phyloP scores from a whole-genome alignment of 1,140 invertebrate species.

The Pseudomyrmex flavicornis region DNA sequence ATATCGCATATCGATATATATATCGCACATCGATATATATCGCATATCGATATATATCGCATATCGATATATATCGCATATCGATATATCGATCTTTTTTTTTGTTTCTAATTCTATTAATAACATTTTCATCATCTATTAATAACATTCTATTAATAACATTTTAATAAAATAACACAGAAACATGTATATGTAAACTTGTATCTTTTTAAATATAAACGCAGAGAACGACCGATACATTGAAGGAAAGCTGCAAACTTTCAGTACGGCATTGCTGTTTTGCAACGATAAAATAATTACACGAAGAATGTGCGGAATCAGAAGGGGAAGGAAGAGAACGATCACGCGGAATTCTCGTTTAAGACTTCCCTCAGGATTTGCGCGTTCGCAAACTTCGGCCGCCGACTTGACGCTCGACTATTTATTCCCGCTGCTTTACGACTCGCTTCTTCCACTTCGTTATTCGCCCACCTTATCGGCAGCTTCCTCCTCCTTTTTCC shows the following conservation, averaged over 20 bases:
- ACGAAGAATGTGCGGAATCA: constrained; percentile 52
- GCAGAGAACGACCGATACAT: neutral
- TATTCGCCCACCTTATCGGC: constrained; percentile 59
- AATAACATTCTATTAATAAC: too few species aligned
- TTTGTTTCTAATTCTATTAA: too few species aligned
- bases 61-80: too few species aligned
- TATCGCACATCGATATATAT: too few species aligned
- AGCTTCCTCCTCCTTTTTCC: neutral
- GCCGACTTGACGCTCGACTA: constrained; percentile 56
- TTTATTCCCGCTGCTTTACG: constrained; percentile 62
- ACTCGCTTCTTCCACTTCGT: constrained; percentile 61
- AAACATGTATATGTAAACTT: too few species aligned
- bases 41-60: too few species aligned
- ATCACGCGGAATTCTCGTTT: constrained; percentile 57
- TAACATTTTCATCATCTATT: too few species aligned
- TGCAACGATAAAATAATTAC: constrained; percentile 57
- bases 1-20: too few species aligned
- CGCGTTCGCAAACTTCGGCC: constrained; percentile 58
- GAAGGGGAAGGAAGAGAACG: neutral
- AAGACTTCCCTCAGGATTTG: constrained; percentile 62
- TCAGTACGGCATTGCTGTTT: constrained; percentile 30
- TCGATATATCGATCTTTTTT: too few species aligned
- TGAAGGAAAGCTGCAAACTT: constrained; percentile 21
- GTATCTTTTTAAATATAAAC: neutral
- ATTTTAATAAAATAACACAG: too few species aligned